Evolutionary conservation across 2,797 vertebrate species (phyloP).

Genomic region (Bothrops alternatus): DNA sequence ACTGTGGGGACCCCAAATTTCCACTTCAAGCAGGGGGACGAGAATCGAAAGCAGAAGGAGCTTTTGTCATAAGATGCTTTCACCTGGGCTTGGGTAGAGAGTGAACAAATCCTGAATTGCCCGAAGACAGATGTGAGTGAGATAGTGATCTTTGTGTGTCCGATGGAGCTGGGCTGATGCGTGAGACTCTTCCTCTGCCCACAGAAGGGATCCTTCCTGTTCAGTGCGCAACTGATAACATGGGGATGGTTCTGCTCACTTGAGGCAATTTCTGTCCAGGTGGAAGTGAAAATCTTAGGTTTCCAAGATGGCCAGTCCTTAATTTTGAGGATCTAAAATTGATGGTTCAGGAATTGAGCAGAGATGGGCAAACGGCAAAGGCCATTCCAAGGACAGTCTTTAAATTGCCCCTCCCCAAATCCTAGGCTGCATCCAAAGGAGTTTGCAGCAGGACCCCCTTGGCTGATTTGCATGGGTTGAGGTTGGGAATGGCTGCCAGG

Average conservation of each 20-base stretch:
- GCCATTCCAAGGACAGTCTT: background rate
- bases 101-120: background rate
- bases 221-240: background rate
- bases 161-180: background rate
- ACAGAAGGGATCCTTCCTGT: background rate
- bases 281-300: background rate
- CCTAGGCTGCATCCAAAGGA: too few relatives aligned
- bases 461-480: background rate
- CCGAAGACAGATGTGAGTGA: background rate
- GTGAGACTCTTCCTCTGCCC: background rate
- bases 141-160: constrained; percentile 16
- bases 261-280: background rate
- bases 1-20: background rate
- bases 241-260: background rate
- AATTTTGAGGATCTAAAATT: background rate
- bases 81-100: background rate
- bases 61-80: constrained; percentile 16
- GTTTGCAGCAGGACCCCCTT: background rate
- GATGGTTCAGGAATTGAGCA: background rate
- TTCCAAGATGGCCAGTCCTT: background rate
- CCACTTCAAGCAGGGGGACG: background rate
- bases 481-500: background rate
- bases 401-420: background rate
- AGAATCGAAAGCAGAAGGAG: background rate
- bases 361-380: background rate